Base-by-base conservation (phyloP, 2,113 vertebrate genomes). In the Synodontis membranacea region DNA sequence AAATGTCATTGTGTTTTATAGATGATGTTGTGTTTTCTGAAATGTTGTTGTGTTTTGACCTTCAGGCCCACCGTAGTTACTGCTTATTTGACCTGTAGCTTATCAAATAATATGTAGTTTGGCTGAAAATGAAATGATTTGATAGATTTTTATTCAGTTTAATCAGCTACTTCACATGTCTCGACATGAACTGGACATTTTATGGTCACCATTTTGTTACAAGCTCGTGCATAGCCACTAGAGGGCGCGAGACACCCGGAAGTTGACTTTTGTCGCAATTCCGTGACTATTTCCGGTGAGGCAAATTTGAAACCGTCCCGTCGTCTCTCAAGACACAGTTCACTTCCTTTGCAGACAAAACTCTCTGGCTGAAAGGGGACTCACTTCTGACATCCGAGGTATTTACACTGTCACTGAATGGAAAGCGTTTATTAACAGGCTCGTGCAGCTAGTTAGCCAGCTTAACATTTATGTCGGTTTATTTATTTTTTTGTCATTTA, bases 211-310 rank as follows among this genome's bases (percentile, higher is more conserved):
- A n/a, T n/a, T n/a, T n/a, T n/a, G n/a, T n/a, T n/a, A n/a, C n/a
- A n/a, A n/a, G n/a, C n/a, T n/a, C n/a, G n/a, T n/a, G 28, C 15
- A 37, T 37, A 34, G 34, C 50, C 50, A 12, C 31, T 42, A 80
- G 76, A 19, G 14, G 52, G 78, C 8, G 78, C 34, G 3, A 80
- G 52, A 58, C 5, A 14, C 14, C 54, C 42, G 56, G 84, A 78
- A 85, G 31, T 34, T 46, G 7, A 46, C n/a, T 14, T 19, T 75
- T 31, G 1, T 31, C 31, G 2, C n/a, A 31, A 37, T 9, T 85
- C n/a, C n/a, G 31, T 78, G 42, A 84, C 70, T 3, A 50, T 23
- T 85, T 85, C 84, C 84, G 84, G 44, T 5, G 19, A 64, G 84
- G 74, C 8, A 79, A 66, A 85, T 85, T 85, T 85, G 42, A 85